Base-by-base conservation (phyloP, 2,797 vertebrate species). In the Rhyacichthys aspro region DNA sequence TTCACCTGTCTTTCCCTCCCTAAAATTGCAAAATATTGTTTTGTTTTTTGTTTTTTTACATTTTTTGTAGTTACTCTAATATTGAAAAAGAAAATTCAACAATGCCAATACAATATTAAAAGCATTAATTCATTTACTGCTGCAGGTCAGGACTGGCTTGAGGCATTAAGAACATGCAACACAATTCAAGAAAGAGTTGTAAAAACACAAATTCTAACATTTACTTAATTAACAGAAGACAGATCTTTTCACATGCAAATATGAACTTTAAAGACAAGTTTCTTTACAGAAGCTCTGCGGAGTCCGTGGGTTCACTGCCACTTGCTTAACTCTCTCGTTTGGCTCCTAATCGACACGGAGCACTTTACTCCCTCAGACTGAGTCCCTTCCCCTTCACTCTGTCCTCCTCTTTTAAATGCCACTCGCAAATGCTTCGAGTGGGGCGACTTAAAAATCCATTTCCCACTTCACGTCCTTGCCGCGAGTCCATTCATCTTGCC, bases 401-500 rank as follows among this genome's bases (percentile, higher is more conserved):
- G 19, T 42, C 56, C 32, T 43, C 55, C 47, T 70, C 53, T 74
- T 89, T 84, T 78, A 85, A 89, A 91, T 80, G 75, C 73, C 74
- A 78, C 75, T 82, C 78, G 69, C 80, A 85, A 67, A 82, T 81
- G 74, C 66, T 77, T 79, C 59, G 14, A 38, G 59, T 69, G 66
- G 71, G 71, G 62, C 66, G 82, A 87, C 83, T 86, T 84, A 81
- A 87, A 85, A 89, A 88, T 89, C 87, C 63, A 90, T 90, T 86
- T 80, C 65, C 73, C 65, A 77, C 86, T 83, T 88, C 82, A 84
- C 64, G 45, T 83, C 76, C 73, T 63, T 38, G 66, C 80, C 80
- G 47, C 38, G 59, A 66, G 74, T 77, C 63, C 78, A 89, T 89
- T 86, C 73, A 45, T 91, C 87, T 90, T 81, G 61, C 76, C 46